Evolutionary conservation across 92 coral and sea anemone genomes (phyloP).

Genomic region (Phenganax marumi): DNA sequence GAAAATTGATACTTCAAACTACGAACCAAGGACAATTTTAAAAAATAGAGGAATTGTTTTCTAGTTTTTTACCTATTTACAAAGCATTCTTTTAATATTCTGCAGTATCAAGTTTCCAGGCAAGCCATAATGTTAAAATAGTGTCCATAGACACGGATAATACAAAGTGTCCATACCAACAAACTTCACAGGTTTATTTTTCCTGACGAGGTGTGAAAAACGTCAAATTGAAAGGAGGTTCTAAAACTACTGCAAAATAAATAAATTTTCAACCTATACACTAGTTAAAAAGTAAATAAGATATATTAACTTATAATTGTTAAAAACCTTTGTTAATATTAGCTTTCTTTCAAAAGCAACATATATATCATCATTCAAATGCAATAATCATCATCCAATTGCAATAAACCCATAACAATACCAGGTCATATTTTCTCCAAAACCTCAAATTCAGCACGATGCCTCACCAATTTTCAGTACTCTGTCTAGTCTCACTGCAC

Average conservation of each 20-base stretch:
- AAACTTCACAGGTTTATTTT: background rate
- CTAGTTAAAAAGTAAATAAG: slow-evolving; percentile 25
- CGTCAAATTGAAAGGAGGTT: background rate
- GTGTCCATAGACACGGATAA: background rate
- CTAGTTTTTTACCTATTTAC: background rate
- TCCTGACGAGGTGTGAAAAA: slow-evolving; percentile 4
- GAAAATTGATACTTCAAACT: too few species aligned
- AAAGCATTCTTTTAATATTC: background rate
- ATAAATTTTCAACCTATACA: slow-evolving; percentile 16
- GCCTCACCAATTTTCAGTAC: too few species aligned
- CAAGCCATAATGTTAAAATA: background rate
- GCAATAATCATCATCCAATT: too few species aligned
- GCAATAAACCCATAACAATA: too few species aligned
- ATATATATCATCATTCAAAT: too few species aligned
- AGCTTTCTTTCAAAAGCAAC: too few species aligned
- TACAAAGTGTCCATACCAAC: background rate
- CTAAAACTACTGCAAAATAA: slow-evolving; percentile 14
- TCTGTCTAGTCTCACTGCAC: too few species aligned
- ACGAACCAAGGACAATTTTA: background rate
- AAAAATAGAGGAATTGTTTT: background rate
- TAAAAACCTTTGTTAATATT: background rate
- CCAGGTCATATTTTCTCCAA: too few species aligned
- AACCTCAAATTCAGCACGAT: too few species aligned
- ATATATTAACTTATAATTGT: slow-evolving; percentile 15
- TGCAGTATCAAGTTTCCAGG: background rate